Base-by-base conservation (phyloP, 1,140 invertebrate genomes). In the Aphelinus certus region DNA sequence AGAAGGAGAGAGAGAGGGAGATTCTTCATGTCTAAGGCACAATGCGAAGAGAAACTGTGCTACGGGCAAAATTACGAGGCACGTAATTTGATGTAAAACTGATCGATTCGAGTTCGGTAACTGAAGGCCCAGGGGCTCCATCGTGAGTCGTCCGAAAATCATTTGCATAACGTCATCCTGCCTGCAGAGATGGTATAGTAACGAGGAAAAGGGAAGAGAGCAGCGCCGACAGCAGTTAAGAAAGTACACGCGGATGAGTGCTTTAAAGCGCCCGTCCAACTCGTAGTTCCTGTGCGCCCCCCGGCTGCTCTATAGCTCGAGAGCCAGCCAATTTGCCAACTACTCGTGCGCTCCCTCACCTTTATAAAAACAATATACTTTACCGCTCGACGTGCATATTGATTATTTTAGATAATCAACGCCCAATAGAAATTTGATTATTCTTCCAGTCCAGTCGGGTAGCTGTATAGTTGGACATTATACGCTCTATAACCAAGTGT, bases 31-130 rank as follows among this genome's bases (percentile, higher is more conserved):
- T 67, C 64, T 67, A 65, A 7, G 49, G n/a, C 3, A 66, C 68
- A 70, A 66, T 71, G 63, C 62, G 46, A 75, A 48, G 67, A 71
- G 73, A 75, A 75, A 75, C 68, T 66, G 68, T 66, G 73, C 62
- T 70, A 53, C 7, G 62, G 73, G 73, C 67, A 46, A 75, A 75
- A 75, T 71, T 71, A 66, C 63, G 57, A 75, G 73, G 45, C 73
- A 71, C 53, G 68, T 71, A 75, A 75, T 75, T 75, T 75, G 62
- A 75, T 71, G 73, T 75, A 71, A 75, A 75, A 66, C 73, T 60
- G 73, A 75, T 75, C 73, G 73, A 75, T 75, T 66, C 57, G 55
- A 64, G 73, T 64, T 70, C 48, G 73, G 73, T 71, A 71, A 66
- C 61, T 53, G 60, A 61, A 66, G 56, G 60, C 73, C 73, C 67